Base-by-base conservation (phyloP, 2,113 vertebrate genomes). In the Aphelocoma coerulescens region DNA sequence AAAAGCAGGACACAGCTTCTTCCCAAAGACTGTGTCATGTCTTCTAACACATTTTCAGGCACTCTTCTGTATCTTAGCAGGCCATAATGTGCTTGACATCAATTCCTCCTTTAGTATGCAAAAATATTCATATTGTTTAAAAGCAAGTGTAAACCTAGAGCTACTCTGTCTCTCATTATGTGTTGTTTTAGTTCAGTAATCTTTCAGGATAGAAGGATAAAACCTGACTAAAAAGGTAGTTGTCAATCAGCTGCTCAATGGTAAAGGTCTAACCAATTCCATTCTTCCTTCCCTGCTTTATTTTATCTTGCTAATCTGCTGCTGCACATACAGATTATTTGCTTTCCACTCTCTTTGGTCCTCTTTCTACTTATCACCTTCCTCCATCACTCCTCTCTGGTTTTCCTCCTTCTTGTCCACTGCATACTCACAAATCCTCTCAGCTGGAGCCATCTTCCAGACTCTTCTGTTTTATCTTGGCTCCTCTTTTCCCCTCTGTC, bases 31-130 rank as follows among this genome's bases (percentile, higher is more conserved):
- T 96, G 76, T 72, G 28, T 87, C 75, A 7, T 59, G 87, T 82
- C 92, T 97, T 97, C 97, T 95, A 97, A 95, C 91, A 97, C 55
- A 80, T 87, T 93, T 93, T 87, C 85, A 83, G 84, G 95, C 75
- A 95, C 73, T 81, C 52, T 68, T 91, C 72, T 65, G 30, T 90
- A 86, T 90, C 72, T 93, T 57, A 94, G 85, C 83, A 91, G 87
- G 65, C 74, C 83, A 96, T 92, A 96, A 92, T 35, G 61, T 79
- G 51, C 81, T 96, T 95, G 76, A 89, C 82, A 87, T 81, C 81
- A 94, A 91, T 95, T 96, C 79, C 51, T 74, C 88, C 46, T 86
- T 89, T 78, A 72, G 69, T 54, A 91, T 54, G 79, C 77, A 96
- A 94, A 97, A 95, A 91, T 58, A 82, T 85, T 80, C 65, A 88